Evolutionary conservation across 2,888 invertebrate species (phyloP), one percentile per base, ranked within the genome.

Genomic region (Acronicta alni): DNA sequence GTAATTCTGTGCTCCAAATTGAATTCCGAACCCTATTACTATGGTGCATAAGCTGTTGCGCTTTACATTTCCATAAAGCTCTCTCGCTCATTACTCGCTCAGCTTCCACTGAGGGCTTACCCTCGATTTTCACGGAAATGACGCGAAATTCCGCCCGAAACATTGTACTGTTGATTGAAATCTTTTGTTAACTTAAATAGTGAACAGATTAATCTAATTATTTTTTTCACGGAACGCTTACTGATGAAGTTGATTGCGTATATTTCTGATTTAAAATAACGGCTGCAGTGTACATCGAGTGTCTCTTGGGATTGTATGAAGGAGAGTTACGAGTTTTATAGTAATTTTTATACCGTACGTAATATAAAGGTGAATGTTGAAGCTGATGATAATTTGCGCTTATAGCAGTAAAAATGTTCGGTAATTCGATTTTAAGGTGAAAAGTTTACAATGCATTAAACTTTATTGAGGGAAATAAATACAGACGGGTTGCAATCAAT

Each of bases 131-230:
- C 59, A 56, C 60, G 49, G 73, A 79, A 81, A 78, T 80, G 72
- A 77, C 68, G 70, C 62, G 64, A 76, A 80, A 76, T 77, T 75
- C 59, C 52, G n/a, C 51, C 51, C 52, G 57, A 70, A 72, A 74
- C 72, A 66, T 52, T 72, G 67, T 75, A 57, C 59, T 65, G 56
- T 61, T 77, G 74, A 81, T 79, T 81, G 79, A 82, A 81, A 77
- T 77, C 78, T 75, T 80, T 74, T 74, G 79, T 79, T 55, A 75
- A 77, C 59, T 56, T 67, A 65, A 67, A 73, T 57, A 71, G 71
- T 60, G 53, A 60, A 67, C 51, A 45, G 57, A 55, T 67, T 72
- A 69, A 74, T 69, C 56, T 63, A 58, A 54, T 58, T 60, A 63
- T 59, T 62, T 61, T 65, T 58, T 38, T 47, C 14, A 45, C 35